Base-by-base conservation (phyloP, 2,888 invertebrate genomes). In the Chirona hameri region DNA sequence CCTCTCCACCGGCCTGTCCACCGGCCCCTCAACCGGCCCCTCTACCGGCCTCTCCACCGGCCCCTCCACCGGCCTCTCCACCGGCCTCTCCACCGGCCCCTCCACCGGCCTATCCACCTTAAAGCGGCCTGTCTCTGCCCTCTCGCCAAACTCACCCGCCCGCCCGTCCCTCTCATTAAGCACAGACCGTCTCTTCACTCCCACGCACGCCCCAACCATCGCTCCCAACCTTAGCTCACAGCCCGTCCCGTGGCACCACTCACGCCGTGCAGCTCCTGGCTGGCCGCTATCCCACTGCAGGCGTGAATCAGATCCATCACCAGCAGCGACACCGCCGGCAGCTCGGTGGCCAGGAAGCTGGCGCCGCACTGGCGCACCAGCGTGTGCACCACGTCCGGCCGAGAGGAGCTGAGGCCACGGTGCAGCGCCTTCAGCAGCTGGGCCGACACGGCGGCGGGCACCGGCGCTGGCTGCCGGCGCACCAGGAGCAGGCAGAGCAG, bases 271-370 rank as follows among this genome's bases (percentile, higher is more conserved):
- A 86, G 72, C 39, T 84, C 83, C 46, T 29, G 48, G 7, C 93
- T 93, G 86, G 94, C 94, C 83, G 97, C 90, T 84, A 98, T 92
- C 31, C 94, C 92, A 84, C 95, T 95, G 85, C 96, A 95, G 15
- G 97, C 97, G 87, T 95, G 94, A 60, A 98, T 93, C 86, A 97
- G 93, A 90, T 98, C 97, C 82, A 96, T 89, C 81, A 96, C 89
- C 1, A 98, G 90, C 82, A 98, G 90, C 1, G 96, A 94, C 86
- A 95, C 94, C 0, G 98, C 98, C 72, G 96, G 96, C 79, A 98
- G 90, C 85, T 95, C 93, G 57, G 96, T 89, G 76, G 96, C 95
- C 85, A 97, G 91, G 88, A 97, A 94, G 82, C 94, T 91, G 24
- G 96, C 93, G 46, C 96, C 96, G 86, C 96, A 90, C 87, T 93